Evolutionary conservation across 1,140 invertebrate species (phyloP).

Genomic region (Diplogasteroides magnus): DNA sequence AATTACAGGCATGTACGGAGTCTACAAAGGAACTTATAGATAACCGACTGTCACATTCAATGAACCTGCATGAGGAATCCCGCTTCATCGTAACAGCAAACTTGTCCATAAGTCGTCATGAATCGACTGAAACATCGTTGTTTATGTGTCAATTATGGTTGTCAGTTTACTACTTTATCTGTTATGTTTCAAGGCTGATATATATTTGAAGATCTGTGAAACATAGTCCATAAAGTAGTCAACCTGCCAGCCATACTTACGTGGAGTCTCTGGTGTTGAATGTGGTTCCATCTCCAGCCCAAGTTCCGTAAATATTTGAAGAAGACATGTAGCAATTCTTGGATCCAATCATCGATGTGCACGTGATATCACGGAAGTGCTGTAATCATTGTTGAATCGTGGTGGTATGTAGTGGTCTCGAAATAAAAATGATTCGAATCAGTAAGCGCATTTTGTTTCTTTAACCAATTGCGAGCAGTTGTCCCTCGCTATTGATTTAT

Average conservation of each 20-base stretch:
- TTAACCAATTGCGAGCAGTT: no score
- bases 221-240: background rate
- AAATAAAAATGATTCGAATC: background rate
- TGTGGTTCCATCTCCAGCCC: constrained; percentile 29
- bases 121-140: constrained; percentile 41
- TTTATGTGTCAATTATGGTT: constrained; percentile 3
- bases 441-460: background rate
- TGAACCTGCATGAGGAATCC: constrained; percentile 53
- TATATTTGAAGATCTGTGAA: background rate
- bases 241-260: constrained; percentile 10
- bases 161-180: no score
- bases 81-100: constrained; percentile 50
- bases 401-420: no score
- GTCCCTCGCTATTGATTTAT: no score
- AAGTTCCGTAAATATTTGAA: constrained; percentile 52
- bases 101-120: constrained; percentile 54
- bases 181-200: no score
- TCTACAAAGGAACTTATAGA: no score
- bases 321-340: constrained; percentile 54
- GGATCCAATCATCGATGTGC: constrained; percentile 47
- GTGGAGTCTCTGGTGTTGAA: constrained; percentile 23
- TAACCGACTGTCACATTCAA: no score
- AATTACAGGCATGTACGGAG: constrained; percentile 53
- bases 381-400: no score
- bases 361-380: constrained; percentile 53